Base-by-base conservation (phyloP, 2,888 invertebrate species). In the Disparrhopalites patrizii region DNA sequence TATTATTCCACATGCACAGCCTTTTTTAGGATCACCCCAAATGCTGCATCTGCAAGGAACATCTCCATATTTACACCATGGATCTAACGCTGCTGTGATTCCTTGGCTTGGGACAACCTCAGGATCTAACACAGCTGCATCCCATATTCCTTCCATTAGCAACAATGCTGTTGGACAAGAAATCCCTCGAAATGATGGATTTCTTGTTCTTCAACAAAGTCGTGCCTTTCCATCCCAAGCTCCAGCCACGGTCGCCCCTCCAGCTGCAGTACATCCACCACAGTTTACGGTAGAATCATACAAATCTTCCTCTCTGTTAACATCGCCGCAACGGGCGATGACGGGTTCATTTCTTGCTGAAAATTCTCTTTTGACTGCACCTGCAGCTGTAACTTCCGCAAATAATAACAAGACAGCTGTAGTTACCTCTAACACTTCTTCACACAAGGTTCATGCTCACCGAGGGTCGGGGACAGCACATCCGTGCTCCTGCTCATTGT, bases 151-250 rank as follows among this genome's bases (percentile, higher is more conserved):
- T 3, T 13, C 52, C n/a, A 7, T 30, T 52, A 23, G 13, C 20
- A 20, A 50, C 3, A 15, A 20, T 18, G 23, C 50, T 50, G 13
- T 25, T 50, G 40, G 25, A 27, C 36, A 20, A 27, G 7, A 57
- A 36, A 13, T 57, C 38, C 7, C n/a, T 28, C 43, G 43, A 10
- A 43, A 43, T n/a, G n/a, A 43, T n/a, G 20, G 4, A 3, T 57
- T 23, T 40, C 25, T 57, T 27, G 13, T 57, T 10, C 27, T 57
- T 57, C 57, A 57, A 40, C 57, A 38, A 43, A n/a, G 20, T n/a
- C 43, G 43, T 43, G 43, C 43, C 43, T 43, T 43, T 15, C 43
- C 43, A 10, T 5, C n/a, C 43, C 5, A 43, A 15, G n/a, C 8
- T 43, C n/a, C 20, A n/a, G 4, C 36, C 30, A 8, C 36, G 30